Base-by-base conservation (phyloP, 2,797 vertebrate species). In the Ibycter americanus region DNA sequence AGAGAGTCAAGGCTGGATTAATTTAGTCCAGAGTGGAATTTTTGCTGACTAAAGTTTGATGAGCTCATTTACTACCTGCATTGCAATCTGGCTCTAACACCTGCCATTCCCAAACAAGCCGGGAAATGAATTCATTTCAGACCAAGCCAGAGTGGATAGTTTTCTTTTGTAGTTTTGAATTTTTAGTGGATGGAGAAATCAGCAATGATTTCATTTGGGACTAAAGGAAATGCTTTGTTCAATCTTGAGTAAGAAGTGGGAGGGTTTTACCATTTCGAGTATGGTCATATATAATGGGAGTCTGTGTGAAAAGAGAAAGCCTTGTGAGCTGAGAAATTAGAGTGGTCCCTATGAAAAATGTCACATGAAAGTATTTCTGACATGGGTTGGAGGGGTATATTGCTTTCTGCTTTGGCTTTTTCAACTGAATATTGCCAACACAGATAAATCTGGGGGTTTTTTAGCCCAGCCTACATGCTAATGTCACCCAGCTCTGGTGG, bases 71-170 rank as follows among this genome's bases (percentile, higher is more conserved):
- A 27, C 88, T 96, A 90, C 96, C 92, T 95, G 88, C 74, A 17
- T 49, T 74, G 83, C 94, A 95, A 66, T 92, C 96, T 92, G 73
- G 31, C 66, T 93, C 65, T n/a, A 79, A n/a, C 73, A 88, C 83
- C 96, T 94, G 90, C 92, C 12, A 0, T 38, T 93, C 90, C 83
- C 77, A 94, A 92, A 94, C 93, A 79, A 82, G 81, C 70, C 0
- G 11, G 90, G 90, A 84, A 94, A 92, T 96, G 40, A 90, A 95
- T 94, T 95, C 86, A 92, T 94, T 96, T 84, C 93, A 72, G 80
- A 66, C 49, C 42, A 15, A 87, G 88, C 58, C 90, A 16, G 80
- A 87, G 83, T 11, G 83, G 66, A 73, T 54, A 59, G 88, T 82
- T 95, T 89, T 42, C 96, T 94, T 94, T 84, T 93, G 93, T 89